Evolutionary conservation across 2,888 invertebrate genomes (phyloP).

Genomic region (Pharmacophagus antenor): DNA sequence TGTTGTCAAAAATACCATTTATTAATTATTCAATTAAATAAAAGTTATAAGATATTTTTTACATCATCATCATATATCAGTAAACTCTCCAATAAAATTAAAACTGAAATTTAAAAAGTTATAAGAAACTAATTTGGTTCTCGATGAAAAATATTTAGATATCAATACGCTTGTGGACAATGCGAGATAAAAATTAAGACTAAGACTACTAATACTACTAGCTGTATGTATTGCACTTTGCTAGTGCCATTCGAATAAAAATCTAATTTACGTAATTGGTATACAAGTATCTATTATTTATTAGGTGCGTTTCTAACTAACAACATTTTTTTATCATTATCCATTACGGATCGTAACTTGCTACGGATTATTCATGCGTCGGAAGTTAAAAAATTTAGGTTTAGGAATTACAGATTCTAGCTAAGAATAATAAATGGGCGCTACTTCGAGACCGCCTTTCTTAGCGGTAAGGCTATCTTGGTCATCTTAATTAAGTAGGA

Average conservation of each 20-base stretch:
- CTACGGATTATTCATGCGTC: constrained; percentile 4
- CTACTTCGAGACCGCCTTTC: neutral
- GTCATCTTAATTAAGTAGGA: neutral
- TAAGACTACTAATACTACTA: too few species aligned
- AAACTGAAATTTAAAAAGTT: too few species aligned
- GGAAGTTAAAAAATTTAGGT: constrained; percentile 10
- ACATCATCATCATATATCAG: too few species aligned
- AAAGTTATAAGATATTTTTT: too few species aligned
- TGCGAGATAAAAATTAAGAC: neutral
- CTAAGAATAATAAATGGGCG: constrained; percentile 10
- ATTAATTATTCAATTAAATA: too few species aligned
- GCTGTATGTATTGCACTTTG: neutral
- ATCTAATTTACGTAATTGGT: neutral
- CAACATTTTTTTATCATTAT: constrained; percentile 21
- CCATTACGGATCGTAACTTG: constrained; percentile 13
- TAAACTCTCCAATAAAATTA: too few species aligned
- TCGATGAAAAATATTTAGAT: neutral
- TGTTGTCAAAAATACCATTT: too few species aligned
- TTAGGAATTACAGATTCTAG: constrained; percentile 7
- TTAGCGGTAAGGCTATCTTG: neutral
- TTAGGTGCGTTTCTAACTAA: constrained; percentile 10
- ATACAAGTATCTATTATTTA: neutral
- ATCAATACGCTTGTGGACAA: neutral
- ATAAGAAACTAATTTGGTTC: too few species aligned
- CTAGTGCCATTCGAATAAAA: neutral